A percentile compares a stretch with the other conserved stretches of the same genome.
These are phyloP conservation scores for Eupleurogrammus muticus DNA, from an alignment of 2,797 vertebrate species.

Conservation along the genomic window DNA sequence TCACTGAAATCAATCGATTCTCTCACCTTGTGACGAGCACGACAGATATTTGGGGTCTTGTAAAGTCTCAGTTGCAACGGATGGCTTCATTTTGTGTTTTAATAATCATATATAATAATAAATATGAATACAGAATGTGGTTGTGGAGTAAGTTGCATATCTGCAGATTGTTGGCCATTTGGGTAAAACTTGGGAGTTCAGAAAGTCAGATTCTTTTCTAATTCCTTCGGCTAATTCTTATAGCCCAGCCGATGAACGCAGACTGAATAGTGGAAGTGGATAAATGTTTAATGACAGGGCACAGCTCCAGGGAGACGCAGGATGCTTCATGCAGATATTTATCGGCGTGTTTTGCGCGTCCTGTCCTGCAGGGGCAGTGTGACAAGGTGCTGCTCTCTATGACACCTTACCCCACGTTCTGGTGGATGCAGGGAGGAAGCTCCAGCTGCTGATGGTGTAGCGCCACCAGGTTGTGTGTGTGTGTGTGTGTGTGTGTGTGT, in stretches of 20 bases:
- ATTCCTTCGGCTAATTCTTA: too few species aligned
- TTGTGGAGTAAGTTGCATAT: too few species aligned
- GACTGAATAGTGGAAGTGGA: too few species aligned
- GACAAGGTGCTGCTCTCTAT: conserved; percentile 88
- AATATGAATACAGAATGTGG: too few species aligned
- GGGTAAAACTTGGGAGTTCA: too few species aligned
- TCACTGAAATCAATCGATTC: not conserved
- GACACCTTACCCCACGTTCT: conserved; percentile 91
- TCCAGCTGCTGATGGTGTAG: conserved; percentile 90
- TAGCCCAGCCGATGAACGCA: not conserved
- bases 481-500: conserved; percentile 31
- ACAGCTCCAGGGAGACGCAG: not conserved
- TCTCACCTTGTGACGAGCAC: not conserved
- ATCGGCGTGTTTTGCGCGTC: conserved; percentile 47
- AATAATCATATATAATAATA: not conserved
- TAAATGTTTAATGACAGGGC: too few species aligned
- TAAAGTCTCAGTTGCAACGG: not conserved
- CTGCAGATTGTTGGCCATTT: too few species aligned
- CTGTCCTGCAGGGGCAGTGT: conserved; percentile 87
- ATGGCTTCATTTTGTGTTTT: not conserved
- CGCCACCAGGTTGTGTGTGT: conserved; percentile 35
- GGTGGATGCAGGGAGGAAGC: conserved; percentile 92
- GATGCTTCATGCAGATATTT: not conserved
- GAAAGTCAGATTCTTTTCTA: too few species aligned
- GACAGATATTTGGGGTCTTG: not conserved